phyloP scores from a whole-genome alignment of 2,797 vertebrate genomes.

The Dicrostonyx torquatus region DNA sequence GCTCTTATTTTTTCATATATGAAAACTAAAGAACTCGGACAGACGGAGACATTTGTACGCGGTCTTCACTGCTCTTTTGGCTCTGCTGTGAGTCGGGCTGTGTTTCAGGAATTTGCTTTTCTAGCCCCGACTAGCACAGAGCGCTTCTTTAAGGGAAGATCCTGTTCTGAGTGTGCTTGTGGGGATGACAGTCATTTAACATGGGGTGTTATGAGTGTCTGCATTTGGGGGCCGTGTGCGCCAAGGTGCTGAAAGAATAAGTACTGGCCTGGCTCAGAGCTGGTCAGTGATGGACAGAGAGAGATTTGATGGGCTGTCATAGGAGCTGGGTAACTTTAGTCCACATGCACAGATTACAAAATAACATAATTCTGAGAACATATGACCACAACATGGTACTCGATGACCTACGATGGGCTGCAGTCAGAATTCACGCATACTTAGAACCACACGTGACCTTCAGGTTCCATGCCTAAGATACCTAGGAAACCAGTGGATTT shows the following conservation, averaged over 20 bases:
- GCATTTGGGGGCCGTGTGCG: neutral
- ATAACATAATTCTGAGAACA: neutral
- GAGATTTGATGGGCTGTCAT: no score
- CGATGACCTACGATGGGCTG: neutral
- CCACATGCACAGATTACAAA: neutral
- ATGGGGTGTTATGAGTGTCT: accelerated
- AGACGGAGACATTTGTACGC: neutral
- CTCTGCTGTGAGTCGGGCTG: neutral
- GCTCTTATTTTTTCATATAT: conserved; percentile 43
- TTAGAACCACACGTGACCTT: neutral
- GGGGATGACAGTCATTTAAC: neutral
- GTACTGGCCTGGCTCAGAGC: neutral
- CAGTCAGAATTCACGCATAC: neutral
- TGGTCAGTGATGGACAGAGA: neutral
- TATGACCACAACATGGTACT: no score
- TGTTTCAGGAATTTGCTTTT: neutral
- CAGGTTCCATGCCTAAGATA: neutral
- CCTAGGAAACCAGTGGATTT: neutral
- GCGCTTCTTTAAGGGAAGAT: neutral
- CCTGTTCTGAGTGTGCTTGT: neutral
- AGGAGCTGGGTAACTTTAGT: neutral
- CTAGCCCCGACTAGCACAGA: neutral
- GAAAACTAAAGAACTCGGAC: conserved; percentile 43
- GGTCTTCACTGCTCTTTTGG: conserved; percentile 32
- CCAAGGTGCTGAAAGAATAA: neutral